phyloP scores from a whole-genome alignment of 2,113 vertebrate genomes.

The Turdus rufiventris region DNA sequence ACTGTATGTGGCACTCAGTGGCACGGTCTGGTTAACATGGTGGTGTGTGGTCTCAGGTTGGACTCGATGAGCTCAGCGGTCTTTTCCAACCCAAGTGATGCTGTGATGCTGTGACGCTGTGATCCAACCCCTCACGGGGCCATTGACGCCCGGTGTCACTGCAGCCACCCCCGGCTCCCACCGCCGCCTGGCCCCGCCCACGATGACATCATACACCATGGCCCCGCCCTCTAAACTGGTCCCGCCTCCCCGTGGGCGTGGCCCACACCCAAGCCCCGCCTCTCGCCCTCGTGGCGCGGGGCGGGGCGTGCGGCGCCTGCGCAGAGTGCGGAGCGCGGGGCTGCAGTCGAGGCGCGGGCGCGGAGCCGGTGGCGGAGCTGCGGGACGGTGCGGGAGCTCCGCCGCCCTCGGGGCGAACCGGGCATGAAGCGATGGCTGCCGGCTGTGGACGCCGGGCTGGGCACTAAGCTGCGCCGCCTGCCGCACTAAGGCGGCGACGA shows the following conservation, averaged over 20 bases:
- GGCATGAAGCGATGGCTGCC: not conserved
- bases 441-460: not conserved
- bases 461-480: not conserved
- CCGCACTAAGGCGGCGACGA: not conserved
- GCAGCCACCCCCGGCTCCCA: not conserved
- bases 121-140: accelerated
- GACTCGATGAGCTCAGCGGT: not conserved
- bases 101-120: accelerated
- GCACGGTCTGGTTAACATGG: not conserved
- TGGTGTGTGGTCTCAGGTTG: not conserved
- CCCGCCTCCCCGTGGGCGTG: accelerated
- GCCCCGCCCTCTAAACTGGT: accelerated
- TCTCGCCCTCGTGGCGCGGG: conserved; percentile 38
- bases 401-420: not conserved
- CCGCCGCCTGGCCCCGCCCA: accelerated
- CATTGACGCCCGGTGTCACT: accelerated
- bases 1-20: not conserved
- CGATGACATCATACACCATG: accelerated
- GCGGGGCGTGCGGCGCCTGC: conserved; percentile 13
- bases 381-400: not conserved
- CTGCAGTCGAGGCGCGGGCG: not conserved
- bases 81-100: not conserved
- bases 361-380: not conserved
- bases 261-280: accelerated
- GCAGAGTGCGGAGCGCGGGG: not conserved